phyloP scores from a whole-genome alignment of 2,113 vertebrate species.

The Elephantulus edwardii region DNA sequence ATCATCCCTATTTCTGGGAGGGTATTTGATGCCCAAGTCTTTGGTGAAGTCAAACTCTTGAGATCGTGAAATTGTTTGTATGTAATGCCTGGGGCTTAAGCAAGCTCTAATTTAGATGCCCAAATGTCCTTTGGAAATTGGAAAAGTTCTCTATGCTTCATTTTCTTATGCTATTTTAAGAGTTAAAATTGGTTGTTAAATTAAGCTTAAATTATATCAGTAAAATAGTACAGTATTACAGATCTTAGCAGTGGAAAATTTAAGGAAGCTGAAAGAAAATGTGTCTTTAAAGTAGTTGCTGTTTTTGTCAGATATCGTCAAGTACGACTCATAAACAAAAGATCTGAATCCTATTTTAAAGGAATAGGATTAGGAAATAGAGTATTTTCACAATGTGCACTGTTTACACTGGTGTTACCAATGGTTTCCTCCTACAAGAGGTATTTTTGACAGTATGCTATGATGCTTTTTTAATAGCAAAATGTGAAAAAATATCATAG shows the following conservation, averaged over 20 bases:
- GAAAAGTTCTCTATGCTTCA: background rate
- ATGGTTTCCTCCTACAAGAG: no score
- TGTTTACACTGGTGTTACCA: no score
- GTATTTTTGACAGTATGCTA: no score
- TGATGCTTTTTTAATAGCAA: no score
- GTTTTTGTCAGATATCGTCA: no score
- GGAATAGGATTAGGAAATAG: no score
- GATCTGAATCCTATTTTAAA: no score
- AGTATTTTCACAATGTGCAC: no score
- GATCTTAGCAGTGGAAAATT: background rate
- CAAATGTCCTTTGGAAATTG: background rate
- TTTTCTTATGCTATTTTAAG: background rate
- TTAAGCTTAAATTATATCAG: background rate
- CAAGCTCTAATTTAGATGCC: background rate
- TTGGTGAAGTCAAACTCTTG: background rate
- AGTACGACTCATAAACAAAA: no score
- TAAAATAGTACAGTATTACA: background rate
- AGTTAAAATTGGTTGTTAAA: background rate
- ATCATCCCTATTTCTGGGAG: background rate
- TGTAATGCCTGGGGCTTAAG: background rate
- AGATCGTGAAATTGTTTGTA: background rate
- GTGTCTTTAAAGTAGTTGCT: no score
- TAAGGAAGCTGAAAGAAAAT: background rate
- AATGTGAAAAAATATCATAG: no score
- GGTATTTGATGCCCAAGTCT: background rate